These are phyloP conservation scores for Syrista parreyssii DNA, from an alignment of 2,888 invertebrate species.

Conservation along the genomic window DNA sequence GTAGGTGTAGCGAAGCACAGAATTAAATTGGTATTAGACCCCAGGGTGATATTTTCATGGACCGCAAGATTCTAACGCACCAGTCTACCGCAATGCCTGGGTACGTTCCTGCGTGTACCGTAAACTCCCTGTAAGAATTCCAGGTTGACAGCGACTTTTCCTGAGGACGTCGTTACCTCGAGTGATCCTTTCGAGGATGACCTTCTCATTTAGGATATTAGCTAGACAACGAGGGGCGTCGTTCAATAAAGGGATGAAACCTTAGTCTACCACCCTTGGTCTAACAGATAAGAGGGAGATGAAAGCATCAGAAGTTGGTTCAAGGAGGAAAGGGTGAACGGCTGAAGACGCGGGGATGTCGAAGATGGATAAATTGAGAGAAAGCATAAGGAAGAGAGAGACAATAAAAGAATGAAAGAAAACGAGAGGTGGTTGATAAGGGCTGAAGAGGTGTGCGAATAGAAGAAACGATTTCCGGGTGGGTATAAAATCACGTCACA, in stretches of 20 bases:
- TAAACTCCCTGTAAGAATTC: not conserved
- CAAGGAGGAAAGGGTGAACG: not conserved
- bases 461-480: not conserved
- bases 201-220: not conserved
- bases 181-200: not conserved
- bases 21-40: not conserved
- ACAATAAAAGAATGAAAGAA: not conserved
- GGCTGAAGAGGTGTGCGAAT: not conserved
- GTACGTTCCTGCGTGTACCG: not conserved
- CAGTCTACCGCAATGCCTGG: not conserved
- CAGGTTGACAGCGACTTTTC: not conserved
- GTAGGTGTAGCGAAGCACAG: not conserved
- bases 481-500: conserved; percentile 7
- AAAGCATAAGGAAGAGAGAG: not conserved
- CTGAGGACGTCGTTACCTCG: not conserved
- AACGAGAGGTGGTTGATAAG: not conserved
- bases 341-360: not conserved
- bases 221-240: not conserved
- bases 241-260: not conserved
- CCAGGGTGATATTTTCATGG: not conserved
- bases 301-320: not conserved
- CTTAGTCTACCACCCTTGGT: not conserved
- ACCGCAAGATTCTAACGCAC: not conserved
- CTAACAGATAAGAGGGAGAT: not conserved
- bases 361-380: not conserved